Conservation (phyloP, 2,797 vertebrate genomes). For the Semaprochilodus insignis region DNA sequence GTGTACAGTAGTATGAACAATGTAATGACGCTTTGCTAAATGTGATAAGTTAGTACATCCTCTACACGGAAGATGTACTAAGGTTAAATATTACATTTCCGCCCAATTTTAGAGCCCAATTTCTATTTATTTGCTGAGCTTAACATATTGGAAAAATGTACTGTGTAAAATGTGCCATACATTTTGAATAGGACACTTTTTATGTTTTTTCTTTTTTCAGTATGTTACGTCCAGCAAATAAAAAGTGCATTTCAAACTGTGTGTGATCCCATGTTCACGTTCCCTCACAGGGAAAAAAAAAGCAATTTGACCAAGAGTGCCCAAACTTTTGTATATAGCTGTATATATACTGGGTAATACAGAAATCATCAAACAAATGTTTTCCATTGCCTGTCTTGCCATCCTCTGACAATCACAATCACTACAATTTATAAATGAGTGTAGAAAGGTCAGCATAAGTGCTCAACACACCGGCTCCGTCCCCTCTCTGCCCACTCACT, state of each 20-base stretch:
- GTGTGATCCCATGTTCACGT: too few relatives aligned
- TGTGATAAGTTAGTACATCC: too few relatives aligned
- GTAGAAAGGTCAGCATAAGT: background rate
- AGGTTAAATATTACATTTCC: background rate
- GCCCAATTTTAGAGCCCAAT: background rate
- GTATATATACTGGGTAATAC: background rate
- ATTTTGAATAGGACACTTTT: too few relatives aligned
- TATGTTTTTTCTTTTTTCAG: too few relatives aligned
- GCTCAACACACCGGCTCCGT: background rate
- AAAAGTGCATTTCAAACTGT: background rate
- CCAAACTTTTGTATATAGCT: background rate
- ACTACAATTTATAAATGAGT: background rate
- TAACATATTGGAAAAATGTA: background rate
- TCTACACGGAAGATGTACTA: too few relatives aligned
- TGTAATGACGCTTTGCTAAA: too few relatives aligned
- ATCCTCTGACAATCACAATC: background rate
- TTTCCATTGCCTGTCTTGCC: background rate
- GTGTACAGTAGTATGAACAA: too few relatives aligned
- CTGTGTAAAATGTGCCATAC: too few relatives aligned
- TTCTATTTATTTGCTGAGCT: too few relatives aligned
- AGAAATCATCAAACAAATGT: background rate
- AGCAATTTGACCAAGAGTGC: background rate
- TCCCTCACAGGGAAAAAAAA: background rate
- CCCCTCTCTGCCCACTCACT: background rate
- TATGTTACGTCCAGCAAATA: background rate